Evolutionary conservation across 2,888 invertebrate genomes (phyloP).

Genomic region (Pelosia muscerda): DNA sequence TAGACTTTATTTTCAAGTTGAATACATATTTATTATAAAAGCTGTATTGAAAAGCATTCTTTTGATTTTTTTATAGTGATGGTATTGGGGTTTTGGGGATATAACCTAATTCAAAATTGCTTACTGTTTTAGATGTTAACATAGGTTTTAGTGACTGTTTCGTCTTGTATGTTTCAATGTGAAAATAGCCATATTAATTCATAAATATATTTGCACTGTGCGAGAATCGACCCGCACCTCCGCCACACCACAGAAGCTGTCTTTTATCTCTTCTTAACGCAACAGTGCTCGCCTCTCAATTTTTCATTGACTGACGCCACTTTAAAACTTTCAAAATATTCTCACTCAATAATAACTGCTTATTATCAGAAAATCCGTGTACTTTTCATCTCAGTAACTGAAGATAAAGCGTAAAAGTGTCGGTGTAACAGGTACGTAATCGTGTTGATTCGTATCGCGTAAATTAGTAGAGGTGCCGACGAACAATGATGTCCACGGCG

Average conservation of each 20-base stretch:
- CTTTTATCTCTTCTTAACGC: too few species aligned
- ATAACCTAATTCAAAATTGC: neutral
- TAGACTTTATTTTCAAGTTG: neutral
- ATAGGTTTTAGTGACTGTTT: neutral
- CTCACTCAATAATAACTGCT: too few species aligned
- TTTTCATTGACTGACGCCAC: too few species aligned
- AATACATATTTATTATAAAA: neutral
- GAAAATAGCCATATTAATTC: too few species aligned
- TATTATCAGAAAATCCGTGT: neutral
- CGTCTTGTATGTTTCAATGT: too few species aligned
- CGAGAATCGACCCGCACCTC: too few species aligned
- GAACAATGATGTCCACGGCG: conserved; percentile 38
- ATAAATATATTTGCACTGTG: too few species aligned
- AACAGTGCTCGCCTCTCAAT: too few species aligned
- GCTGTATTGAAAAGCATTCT: neutral
- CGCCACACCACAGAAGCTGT: too few species aligned
- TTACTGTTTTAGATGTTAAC: neutral
- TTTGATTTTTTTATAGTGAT: conserved; percentile 1
- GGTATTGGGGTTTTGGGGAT: conserved; percentile 1
- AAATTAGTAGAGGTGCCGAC: conserved; percentile 47
- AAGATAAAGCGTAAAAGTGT: neutral
- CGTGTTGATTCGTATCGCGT: conserved; percentile 21
- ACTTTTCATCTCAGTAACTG: neutral
- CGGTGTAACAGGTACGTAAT: neutral
- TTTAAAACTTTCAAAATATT: too few species aligned